Base-by-base conservation (phyloP, 2,797 vertebrate species). In the Botia almorhae region DNA sequence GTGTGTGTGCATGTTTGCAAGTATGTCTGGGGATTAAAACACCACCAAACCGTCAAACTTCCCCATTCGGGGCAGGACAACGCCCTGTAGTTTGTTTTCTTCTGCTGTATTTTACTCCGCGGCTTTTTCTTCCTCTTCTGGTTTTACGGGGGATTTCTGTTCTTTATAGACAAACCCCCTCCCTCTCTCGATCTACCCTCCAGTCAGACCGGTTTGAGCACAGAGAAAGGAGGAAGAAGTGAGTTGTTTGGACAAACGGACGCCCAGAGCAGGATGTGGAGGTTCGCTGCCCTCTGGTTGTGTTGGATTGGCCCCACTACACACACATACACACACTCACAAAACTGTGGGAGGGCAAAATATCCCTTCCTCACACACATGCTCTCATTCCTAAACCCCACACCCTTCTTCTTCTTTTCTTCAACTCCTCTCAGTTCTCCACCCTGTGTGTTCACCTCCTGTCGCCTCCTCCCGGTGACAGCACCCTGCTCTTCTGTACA, bases 251-350 rank as follows among this genome's bases (percentile, higher is more conserved):
- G 91, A 94, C 91, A 92, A 92, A 92, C 87, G 87, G 90, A 93
- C 90, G 90, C 89, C 89, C 88, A 81, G 89, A 90, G 91, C 93
- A 94, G 93, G 93, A 95, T 94, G 93, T 92, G 87, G 90, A 94
- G 92, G 91, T 93, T 90, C 91, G 83, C 89, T 90, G 92, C 83
- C 90, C 91, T 88, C 90, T 93, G 92, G 93, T 91, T 93, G 92
- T 94, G 92, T 93, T 91, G 81, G 87, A 86, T 91, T 93, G 89
- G 93, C 89, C 65, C 81, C 88, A 85, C 58, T 63, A 84, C 70
- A 56, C 85, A 82, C 84, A 87, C 87, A 87, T 83, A 87, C 87
- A 87, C n/a, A 86, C 83, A 82, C 81, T 26, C 56, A 82, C 86
- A 84, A 71, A 74, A 87, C 90, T 72, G 87, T 92, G 91, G 90